These are phyloP conservation scores for Cyprinodon brontotheroides DNA, from an alignment of 2,113 vertebrate genomes.

Conservation along the genomic window DNA sequence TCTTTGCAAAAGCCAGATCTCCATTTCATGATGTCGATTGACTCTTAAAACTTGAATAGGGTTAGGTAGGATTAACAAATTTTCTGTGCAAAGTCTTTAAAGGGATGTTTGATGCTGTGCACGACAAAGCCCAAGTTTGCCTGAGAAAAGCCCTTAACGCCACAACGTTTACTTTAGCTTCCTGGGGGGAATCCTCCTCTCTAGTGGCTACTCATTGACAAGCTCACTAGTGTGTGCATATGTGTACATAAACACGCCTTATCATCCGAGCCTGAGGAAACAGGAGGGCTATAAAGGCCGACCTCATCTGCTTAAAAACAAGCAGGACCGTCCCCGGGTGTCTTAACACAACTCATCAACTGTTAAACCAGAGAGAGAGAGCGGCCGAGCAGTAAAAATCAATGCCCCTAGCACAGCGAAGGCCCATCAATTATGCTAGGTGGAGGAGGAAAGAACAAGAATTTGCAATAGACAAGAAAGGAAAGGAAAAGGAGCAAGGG, in stretches of 20 bases:
- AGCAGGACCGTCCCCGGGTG: constrained; percentile 66
- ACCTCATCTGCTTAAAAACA: constrained; percentile 75
- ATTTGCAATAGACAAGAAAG: constrained; percentile 46
- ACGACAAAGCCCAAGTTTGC: constrained; percentile 64
- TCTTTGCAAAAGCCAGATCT: constrained; percentile 31
- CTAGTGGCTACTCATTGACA: constrained; percentile 42
- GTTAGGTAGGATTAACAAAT: constrained; percentile 55
- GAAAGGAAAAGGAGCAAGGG: constrained; percentile 7
- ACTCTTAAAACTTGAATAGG: constrained; percentile 42
- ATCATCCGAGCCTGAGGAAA: constrained; percentile 52
- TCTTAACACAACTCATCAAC: constrained; percentile 77
- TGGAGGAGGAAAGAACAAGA: constrained; percentile 49
- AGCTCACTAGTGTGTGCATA: neutral
- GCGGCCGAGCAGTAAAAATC: constrained; percentile 70
- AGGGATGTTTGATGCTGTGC: constrained; percentile 48
- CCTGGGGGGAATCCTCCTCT: constrained; percentile 60
- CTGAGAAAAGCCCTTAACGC: constrained; percentile 68
- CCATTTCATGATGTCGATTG: constrained; percentile 7
- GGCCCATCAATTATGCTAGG: constrained; percentile 65
- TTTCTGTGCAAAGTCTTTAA: constrained; percentile 50
- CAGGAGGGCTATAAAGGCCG: constrained; percentile 64
- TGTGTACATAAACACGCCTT: constrained; percentile 21
- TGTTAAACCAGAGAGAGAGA: constrained; percentile 65
- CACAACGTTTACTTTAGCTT: constrained; percentile 68
- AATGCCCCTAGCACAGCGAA: constrained; percentile 72